A percentile compares a stretch with the other conserved stretches of the same genome.
Conservation (phyloP, 2,797 vertebrate species). For the Prionace glauca region DNA sequence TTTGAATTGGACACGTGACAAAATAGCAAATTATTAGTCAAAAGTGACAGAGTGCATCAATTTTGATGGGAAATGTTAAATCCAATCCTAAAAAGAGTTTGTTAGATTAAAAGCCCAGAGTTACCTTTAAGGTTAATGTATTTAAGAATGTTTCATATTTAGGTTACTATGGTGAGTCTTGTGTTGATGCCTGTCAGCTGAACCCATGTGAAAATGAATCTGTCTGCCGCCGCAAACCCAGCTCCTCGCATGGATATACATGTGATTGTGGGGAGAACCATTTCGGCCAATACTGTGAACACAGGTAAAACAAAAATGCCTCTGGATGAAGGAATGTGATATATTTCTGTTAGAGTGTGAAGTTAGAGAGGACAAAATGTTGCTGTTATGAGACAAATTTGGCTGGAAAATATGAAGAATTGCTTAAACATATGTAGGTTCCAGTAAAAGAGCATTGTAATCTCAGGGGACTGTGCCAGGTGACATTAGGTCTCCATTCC, state of each 20-base stretch:
- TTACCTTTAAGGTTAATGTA: background rate
- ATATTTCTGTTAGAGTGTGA: background rate
- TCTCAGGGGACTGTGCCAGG: background rate
- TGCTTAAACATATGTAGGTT: background rate
- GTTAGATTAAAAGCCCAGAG: background rate
- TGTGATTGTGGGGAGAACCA: constrained; percentile 87
- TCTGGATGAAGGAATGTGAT: background rate
- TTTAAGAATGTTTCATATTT: constrained; percentile 39
- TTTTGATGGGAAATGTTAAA: background rate
- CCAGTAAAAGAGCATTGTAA: background rate
- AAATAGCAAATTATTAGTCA: background rate
- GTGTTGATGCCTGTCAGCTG: constrained; percentile 83
- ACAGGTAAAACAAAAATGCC: constrained; percentile 64
- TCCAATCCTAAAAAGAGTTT: constrained; percentile 5
- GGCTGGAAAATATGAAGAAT: background rate
- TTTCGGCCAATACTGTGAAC: constrained; percentile 92
- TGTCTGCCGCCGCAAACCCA: constrained; percentile 75
- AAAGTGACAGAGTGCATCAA: background rate
- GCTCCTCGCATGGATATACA: constrained; percentile 74
- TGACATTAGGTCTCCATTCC: too few relatives aligned
- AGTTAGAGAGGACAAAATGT: background rate
- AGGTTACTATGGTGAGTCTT: constrained; percentile 88
- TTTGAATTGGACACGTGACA: background rate
- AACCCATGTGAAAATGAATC: constrained; percentile 96
- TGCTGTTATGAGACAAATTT: background rate